Evolutionary conservation across 2,888 invertebrate genomes (phyloP), one percentile per base, ranked within the genome.

Genomic region (Cerastis rubricosa): DNA sequence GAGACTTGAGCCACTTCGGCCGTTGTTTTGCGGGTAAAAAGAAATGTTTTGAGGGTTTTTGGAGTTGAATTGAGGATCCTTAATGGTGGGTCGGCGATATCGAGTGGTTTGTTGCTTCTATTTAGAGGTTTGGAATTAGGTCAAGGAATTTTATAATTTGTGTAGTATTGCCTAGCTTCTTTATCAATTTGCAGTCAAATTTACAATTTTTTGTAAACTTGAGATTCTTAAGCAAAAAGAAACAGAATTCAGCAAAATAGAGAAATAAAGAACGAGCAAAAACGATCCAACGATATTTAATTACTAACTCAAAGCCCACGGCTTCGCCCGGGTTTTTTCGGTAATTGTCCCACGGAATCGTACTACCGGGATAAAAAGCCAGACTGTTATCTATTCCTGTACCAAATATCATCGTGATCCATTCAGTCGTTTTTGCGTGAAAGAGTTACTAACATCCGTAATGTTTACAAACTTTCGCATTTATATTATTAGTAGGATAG

Each of bases 1-100:
- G 47, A 67, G 78, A 87, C 81, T 85, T 78, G 49, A 63, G 61
- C 70, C 73, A 73, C 70, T 83, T 74, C n/a, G 57, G 64, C 68
- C 40, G 65, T 75, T 84, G 78, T 86, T 69, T 72, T 22, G 59
- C 5, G 63, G 65, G 45, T 72, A 74, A 64, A 85, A 84, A 83
- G 57, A 83, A 74, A 70, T 68, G 64, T 69, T 76, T 29, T 14
- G 45, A 72, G 49, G 51, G 74, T 74, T 74, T 81, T 51, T 66
- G 45, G 25, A 63, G 61, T 40, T 63, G 59, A 1, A 54, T 72
- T 9, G 22, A 81, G 68, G 29, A 59, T 71, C 5, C 68, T 54
- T 57, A 8, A 54, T 35, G 49, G 7, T 68, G 65, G 74, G 45
- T 65, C 51, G 67, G 12, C 8, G 68, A 61, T 61, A 79, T 80